Percentiles rank a stretch among this genome's conserved stretches.
phyloP scores from a whole-genome alignment of 2,113 vertebrate species.

The Passer montanus region DNA sequence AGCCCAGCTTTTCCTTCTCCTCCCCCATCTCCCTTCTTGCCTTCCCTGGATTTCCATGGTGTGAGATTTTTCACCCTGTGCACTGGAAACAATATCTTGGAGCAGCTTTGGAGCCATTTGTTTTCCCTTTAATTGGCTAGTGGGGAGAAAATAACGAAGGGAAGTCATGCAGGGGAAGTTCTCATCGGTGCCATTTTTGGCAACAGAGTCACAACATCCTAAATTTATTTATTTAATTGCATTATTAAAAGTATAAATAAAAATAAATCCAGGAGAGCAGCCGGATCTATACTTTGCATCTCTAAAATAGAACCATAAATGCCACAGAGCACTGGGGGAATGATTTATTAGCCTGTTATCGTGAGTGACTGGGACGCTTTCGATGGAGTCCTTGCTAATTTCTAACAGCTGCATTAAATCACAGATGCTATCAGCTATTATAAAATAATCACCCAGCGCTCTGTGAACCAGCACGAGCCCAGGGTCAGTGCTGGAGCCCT shows the following conservation, averaged over 20 bases:
- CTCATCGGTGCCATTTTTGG: conserved; percentile 47
- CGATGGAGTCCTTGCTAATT: conserved; percentile 77
- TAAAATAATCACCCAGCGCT: conserved; percentile 72
- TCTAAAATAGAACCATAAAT: conserved; percentile 76
- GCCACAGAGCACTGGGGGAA: conserved; percentile 65
- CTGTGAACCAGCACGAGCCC: conserved; percentile 60
- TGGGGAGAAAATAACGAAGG: conserved; percentile 40
- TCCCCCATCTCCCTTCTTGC: neutral
- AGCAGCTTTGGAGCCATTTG: conserved; percentile 1
- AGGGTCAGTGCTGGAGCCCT: conserved; percentile 54
- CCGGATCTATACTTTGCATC: conserved; percentile 64
- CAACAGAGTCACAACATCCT: conserved; percentile 43
- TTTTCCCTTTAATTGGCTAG: conserved; percentile 49
- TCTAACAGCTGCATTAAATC: conserved; percentile 80
- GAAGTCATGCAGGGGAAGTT: conserved; percentile 40
- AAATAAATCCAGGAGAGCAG: conserved; percentile 64
- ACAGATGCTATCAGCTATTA: conserved; percentile 76
- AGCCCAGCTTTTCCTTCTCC: neutral
- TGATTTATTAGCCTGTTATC: conserved; percentile 81
- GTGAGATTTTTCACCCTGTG: neutral
- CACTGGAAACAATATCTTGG: neutral
- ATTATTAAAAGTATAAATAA: conserved; percentile 76
- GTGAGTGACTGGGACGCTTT: conserved; percentile 78
- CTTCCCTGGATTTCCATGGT: neutral
- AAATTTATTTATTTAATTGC: conserved; percentile 59